Percentiles rank a stretch among this genome's conserved stretches.
Evolutionary conservation across 2,797 vertebrate species (phyloP).

Genomic region (Artibeus jamaicensis): DNA sequence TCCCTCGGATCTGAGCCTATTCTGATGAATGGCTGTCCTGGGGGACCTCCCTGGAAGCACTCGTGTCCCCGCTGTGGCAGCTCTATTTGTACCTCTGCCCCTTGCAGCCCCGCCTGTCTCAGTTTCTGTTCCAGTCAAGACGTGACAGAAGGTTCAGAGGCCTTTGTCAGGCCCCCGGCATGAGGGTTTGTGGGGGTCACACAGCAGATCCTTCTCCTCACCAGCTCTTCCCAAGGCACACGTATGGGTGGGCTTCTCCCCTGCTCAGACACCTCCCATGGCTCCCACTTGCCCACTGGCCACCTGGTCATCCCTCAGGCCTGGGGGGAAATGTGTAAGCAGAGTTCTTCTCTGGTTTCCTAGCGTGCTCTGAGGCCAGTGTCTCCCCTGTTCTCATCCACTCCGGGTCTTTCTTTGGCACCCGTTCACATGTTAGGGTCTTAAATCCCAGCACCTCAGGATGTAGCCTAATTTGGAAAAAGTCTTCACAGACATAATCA

Average conservation of each 20-base stretch:
- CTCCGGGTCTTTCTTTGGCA: not conserved
- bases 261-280: not conserved
- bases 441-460: too few species aligned
- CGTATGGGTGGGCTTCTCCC: rapidly evolving
- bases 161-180: not conserved
- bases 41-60: not conserved
- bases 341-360: not conserved
- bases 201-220: not conserved
- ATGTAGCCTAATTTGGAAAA: not conserved
- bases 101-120: not conserved
- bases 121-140: not conserved
- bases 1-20: not conserved
- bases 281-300: not conserved
- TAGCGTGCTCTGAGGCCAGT: rapidly evolving
- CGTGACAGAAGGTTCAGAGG: not conserved
- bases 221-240: not conserved
- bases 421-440: too few species aligned
- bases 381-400: not conserved
- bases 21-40: not conserved
- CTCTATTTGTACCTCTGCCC: not conserved
- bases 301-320: too few species aligned
- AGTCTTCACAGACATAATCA: too few species aligned
- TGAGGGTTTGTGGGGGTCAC: not conserved
- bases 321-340: not conserved
- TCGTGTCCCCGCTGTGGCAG: rapidly evolving